These are phyloP conservation scores for Gorsachius magnificus DNA, from an alignment of 2,797 vertebrate species.

Conservation along the genomic window DNA sequence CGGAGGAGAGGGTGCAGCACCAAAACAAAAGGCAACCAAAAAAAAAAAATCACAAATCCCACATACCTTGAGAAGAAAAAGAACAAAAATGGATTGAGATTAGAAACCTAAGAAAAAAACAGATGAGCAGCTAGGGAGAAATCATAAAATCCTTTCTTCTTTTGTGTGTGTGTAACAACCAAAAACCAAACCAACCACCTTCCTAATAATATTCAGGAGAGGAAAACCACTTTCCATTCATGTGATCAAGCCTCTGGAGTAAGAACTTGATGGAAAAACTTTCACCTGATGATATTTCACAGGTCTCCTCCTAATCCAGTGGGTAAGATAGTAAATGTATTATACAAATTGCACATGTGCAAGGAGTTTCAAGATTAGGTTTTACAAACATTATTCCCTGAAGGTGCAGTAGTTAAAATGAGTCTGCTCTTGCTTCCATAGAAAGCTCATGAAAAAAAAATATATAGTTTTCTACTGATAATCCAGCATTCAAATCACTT, in stretches of 20 bases:
- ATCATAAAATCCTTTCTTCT: neutral
- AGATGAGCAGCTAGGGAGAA: neutral
- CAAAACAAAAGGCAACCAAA: neutral
- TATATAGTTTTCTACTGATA: neutral
- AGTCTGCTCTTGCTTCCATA: neutral
- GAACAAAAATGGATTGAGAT: neutral
- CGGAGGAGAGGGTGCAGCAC: neutral
- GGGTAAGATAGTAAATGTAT: neutral
- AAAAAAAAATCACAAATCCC: neutral
- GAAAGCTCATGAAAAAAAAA: neutral
- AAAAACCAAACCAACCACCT: neutral
- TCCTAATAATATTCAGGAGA: neutral
- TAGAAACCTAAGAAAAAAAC: neutral
- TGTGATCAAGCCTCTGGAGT: neutral
- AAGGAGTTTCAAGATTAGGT: neutral
- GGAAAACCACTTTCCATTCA: neutral
- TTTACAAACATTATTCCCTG: neutral
- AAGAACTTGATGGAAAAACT: neutral
- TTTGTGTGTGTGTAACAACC: too few species aligned
- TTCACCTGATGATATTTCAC: neutral
- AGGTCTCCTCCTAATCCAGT: neutral
- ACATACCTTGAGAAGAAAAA: neutral
- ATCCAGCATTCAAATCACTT: neutral
- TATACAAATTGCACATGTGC: neutral
- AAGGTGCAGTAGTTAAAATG: neutral